Evolutionary conservation across 2,797 vertebrate species (phyloP).

Genomic region (Nannoperca obscura): DNA sequence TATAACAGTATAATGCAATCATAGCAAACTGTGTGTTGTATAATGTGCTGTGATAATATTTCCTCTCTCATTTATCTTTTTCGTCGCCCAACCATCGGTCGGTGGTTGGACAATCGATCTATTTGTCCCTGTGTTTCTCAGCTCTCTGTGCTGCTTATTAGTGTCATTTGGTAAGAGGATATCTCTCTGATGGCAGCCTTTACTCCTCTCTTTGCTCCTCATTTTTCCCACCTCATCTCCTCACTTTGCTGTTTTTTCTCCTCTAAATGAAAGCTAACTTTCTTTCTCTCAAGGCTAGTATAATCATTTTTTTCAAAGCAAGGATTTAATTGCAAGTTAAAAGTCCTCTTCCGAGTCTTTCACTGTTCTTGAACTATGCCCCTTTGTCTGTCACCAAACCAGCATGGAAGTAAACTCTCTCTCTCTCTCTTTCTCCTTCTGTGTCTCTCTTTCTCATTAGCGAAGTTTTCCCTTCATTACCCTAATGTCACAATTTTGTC

Average conservation of each 20-base stretch:
- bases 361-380: constrained; percentile 77
- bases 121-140: constrained; percentile 60
- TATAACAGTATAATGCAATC: constrained; percentile 74
- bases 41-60: constrained; percentile 69
- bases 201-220: constrained; percentile 29
- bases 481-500: constrained; percentile 78
- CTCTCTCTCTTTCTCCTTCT: constrained; percentile 35
- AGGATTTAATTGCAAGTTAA: constrained; percentile 80
- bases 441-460: constrained; percentile 76
- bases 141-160: constrained; percentile 62
- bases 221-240: constrained; percentile 33
- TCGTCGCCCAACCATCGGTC: constrained; percentile 22
- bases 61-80: constrained; percentile 66
- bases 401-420: constrained; percentile 56
- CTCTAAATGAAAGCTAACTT: constrained; percentile 59
- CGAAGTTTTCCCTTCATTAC: constrained; percentile 78
- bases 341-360: constrained; percentile 71
- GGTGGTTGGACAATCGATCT: constrained; percentile 50
- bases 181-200: constrained; percentile 57
- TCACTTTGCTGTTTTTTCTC: constrained; percentile 23
- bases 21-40: constrained; percentile 53
- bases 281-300: constrained; percentile 61
- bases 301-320: constrained; percentile 65
- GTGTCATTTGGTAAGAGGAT: constrained; percentile 59
- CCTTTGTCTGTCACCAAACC: constrained; percentile 70